phyloP scores from a whole-genome alignment of 2,888 invertebrate genomes.

The Euplagia quadripunctaria region DNA sequence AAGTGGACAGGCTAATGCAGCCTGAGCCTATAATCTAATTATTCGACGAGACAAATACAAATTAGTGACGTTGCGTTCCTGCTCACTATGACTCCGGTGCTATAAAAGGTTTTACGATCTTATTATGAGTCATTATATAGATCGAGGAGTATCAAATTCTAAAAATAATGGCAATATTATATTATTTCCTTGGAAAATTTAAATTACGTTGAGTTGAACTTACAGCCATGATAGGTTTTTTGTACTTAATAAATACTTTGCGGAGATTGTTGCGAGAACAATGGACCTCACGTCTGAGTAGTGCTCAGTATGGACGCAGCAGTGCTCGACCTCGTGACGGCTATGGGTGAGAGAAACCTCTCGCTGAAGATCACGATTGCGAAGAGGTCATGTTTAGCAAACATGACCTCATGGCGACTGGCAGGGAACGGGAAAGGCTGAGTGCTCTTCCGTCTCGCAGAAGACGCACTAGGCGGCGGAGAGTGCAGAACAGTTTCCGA shows the following conservation, averaged over 20 bases:
- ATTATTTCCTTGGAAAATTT: neutral
- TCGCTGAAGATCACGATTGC: neutral
- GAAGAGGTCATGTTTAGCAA: too few species aligned
- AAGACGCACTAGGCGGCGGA: too few species aligned
- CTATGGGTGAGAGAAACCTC: neutral
- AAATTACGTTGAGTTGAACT: neutral
- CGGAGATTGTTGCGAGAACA: too few species aligned
- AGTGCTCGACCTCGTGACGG: too few species aligned
- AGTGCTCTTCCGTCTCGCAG: neutral
- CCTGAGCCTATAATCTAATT: slow-evolving; percentile 78
- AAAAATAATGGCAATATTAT: neutral
- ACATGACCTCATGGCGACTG: neutral
- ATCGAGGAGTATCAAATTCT: neutral
- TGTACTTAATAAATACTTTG: neutral
- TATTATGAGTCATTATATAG: slow-evolving; percentile 23
- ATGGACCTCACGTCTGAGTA: too few species aligned
- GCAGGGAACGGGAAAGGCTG: neutral
- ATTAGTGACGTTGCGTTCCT: slow-evolving; percentile 63
- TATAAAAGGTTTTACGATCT: slow-evolving; percentile 26
- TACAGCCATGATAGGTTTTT: neutral
- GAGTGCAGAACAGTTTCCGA: too few species aligned
- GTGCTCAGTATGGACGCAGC: too few species aligned
- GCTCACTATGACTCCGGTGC: slow-evolving; percentile 19
- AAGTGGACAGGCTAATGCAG: slow-evolving; percentile 76
- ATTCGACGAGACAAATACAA: slow-evolving; percentile 77